Base-by-base conservation (phyloP, 2,888 invertebrate species). In the Ichneumoninae sp. region DNA sequence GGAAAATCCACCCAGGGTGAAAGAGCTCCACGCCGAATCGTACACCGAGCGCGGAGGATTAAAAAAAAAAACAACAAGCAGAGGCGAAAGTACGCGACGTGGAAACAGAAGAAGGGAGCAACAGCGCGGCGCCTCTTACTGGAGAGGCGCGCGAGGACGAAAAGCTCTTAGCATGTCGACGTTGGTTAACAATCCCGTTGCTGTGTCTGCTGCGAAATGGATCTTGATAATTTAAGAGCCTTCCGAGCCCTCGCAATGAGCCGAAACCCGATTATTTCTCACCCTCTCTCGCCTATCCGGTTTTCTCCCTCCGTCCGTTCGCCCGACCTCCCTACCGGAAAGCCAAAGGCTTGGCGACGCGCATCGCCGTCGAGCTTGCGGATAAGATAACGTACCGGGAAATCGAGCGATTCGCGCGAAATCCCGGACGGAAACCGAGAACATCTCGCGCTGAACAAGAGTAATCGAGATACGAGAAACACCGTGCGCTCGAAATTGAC, bases 91-190 rank as follows among this genome's bases (percentile, higher is more conserved):
- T 73, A 19, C 10, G 68, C 19, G 65, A 22, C 19, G 6, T 22
- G 65, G 54, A n/a, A 40, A 54, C 33, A 54, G 68, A 57, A 70
- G 52, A 36, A 63, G 57, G 71, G 68, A 75, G 75, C 77, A 76
- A 82, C 76, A 77, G 71, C 40, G 74, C 66, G 63, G 74, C 60
- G 13, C 44, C 44, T 44, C 71, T 16, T 33, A 60, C 30, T 6
- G 70, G 69, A 63, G 71, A 88, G 87, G 69, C 70, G 75, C 70
- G 83, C 83, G 40, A 84, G 87, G 84, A 89, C 88, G 89, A 88
- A 81, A 91, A 92, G 92, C 92, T 92, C 91, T 92, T 91, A 91
- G 90, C 89, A 90, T 90, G 92, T 92, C 92, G 88, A 86, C 86
- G 83, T 87, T 88, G 86, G 88, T 92, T 91, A 90, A 88, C 87